Base-by-base conservation (phyloP, 2,113 vertebrate genomes). In the Crotophaga sulcirostris region DNA sequence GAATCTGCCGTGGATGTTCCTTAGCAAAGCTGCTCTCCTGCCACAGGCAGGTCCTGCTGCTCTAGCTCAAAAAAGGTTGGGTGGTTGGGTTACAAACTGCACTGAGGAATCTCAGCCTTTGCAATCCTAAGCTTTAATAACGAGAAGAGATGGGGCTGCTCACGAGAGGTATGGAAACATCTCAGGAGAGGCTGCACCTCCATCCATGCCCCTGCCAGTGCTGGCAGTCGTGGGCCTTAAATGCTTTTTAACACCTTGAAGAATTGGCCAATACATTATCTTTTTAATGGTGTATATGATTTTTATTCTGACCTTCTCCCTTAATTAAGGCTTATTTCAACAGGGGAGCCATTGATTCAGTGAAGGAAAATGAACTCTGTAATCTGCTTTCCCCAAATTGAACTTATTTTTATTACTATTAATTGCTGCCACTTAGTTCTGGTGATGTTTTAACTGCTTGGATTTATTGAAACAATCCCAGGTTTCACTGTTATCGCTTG, bases 371-470 rank as follows among this genome's bases (percentile, higher is more conserved):
- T 97, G 72, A 97, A 96, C 94, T 96, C 95, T 90, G 90, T 97
- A 95, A 97, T 97, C 95, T 95, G 95, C 93, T 96, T 97, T 97
- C 89, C 87, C 89, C 90, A 91, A 94, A 97, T 95, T 96, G 89
- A 94, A 95, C 97, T 96, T 96, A 91, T 96, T 96, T 97, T 97
- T 97, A 97, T 97, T 96, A 81, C 91, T 94, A 94, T 93, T 98
- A 97, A 98, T 96, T 97, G 97, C 88, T 70, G 87, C 96, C 92
- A 95, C 58, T 97, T 96, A 96, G 63, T 86, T 80, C 96, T 83
- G 67, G 58, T 97, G 97, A 94, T 96, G 90, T 96, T 97, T 98
- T 97, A 98, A 97, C 87, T 96, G 72, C 93, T 95, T 90, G 70
- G 62, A 97, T 98, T 98, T 97, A 97, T 95, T 97, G 60, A 97